Evolutionary conservation across 2,113 vertebrate species (phyloP), one percentile per base, ranked within the genome.

Genomic region (Zapornia atra): DNA sequence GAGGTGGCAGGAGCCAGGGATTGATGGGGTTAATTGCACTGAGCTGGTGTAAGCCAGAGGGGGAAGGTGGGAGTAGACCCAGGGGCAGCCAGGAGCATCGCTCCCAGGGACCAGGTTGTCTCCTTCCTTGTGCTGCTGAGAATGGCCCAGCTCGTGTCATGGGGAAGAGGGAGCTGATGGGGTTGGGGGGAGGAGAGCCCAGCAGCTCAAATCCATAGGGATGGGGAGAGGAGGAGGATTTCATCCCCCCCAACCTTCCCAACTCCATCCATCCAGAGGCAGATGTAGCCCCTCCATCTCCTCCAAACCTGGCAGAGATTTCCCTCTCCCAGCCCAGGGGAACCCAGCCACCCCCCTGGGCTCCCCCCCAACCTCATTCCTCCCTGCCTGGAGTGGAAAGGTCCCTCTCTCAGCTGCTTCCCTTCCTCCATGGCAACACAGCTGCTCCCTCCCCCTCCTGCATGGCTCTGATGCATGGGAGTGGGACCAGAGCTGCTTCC

Each of bases 351-450:
- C 7, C n/a, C 71, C 64, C 82, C 83, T n/a, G n/a, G 82, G 63
- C 73, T 70, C 40, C 29, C 0, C n/a, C 86, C 57, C 82, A 6
- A 3, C 10, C 71, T 8, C 42, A 31, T 92, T 81, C 76, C 60
- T 83, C 91, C 77, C 86, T n/a, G 65, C 28, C 1, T 68, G 78
- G 61, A 89, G 1, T 68, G 78, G 61, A 89, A 90, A 95, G 93
- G 91, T 71, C 93, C 48, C 77, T 91, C 79, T 64, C 94, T 89
- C 81, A 72, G 93, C 96, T 96, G 88, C 88, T 92, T 95, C 90
- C 92, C 93, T 63, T 76, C 94, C 86, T 95, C 88, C 95, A 94
- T 94, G 94, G 96, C 92, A 97, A 95, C 94, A 69, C 88, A 46
- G 86, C 94, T 81, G 84, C 92, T 94, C 78, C 66, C 71, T 87